Base-by-base conservation (phyloP, 1,140 invertebrate species). In the Trachymyrmex septentrionalis region DNA sequence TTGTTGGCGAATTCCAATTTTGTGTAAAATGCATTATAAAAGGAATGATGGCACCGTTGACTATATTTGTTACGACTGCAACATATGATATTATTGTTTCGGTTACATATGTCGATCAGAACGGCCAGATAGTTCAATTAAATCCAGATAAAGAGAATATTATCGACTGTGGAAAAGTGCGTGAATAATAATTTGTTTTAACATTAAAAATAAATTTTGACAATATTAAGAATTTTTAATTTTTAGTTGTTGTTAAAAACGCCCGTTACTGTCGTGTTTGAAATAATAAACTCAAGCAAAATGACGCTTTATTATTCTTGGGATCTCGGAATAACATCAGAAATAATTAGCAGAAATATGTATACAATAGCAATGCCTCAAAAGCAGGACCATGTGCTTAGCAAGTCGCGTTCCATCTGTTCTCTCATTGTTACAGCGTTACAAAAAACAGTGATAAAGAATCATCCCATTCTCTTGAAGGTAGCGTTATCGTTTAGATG, bases 121-220 rank as follows among this genome's bases (percentile, higher is more conserved):
- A 82, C 6, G 84, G 86, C 24, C 82, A 92, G 63, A 82, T 78
- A 19, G 76, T 90, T 12, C 72, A 75, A 73, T 69, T 95, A 57
- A 59, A 84, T 55, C 48, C 91, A 6, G 76, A 93, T 66, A 85
- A 61, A n/a, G 91, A 92, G 12, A 95, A 95, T 77, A 66, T 91
- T 14, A 89, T 96, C n/a, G 93, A 95, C 66, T 87, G 95, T 55
- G 94, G 92, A 86, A 91, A 92, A 69, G 95, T 95, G 88, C 90
- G 48, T 53, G 57, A 19, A 19, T 12, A 64, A 12, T 44, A 59
- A 57, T 59, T 38, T 66, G 77, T 27, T 24, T 21, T 19, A 66
- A 14, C 30, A 57, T 30, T 69, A 38, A 59, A 61, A 48, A 59
- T 55, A 34, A 6, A 30, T 30, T n/a, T 53, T 7, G 10, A 48